A percentile compares a stretch with the other conserved stretches of the same genome.
These are phyloP conservation scores for Sinocyclocheilus rhinocerous DNA, from an alignment of 2,113 vertebrate species.

Conservation along the genomic window DNA sequence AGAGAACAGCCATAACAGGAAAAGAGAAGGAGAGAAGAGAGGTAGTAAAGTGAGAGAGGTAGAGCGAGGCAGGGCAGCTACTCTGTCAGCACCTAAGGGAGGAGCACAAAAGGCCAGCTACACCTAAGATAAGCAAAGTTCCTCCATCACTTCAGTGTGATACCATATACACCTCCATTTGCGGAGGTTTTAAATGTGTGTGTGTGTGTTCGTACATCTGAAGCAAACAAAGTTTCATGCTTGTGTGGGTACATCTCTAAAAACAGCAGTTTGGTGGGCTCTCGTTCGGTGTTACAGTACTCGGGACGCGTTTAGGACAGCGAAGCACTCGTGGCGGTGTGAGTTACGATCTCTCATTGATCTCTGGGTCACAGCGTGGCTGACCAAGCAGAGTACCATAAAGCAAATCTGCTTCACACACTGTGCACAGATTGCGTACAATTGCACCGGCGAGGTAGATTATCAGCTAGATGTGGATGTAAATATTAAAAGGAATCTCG, in stretches of 20 bases:
- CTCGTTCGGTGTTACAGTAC: background rate
- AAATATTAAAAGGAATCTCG: conserved; percentile 21
- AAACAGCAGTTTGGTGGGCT: conserved; percentile 6
- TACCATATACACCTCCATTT: conserved; percentile 20
- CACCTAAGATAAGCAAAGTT: conserved; percentile 53
- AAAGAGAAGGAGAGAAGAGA: conserved; percentile 20
- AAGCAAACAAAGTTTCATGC: conserved; percentile 26
- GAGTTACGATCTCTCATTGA: conserved; percentile 24
- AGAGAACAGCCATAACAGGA: conserved; percentile 15
- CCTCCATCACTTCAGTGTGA: conserved; percentile 51
- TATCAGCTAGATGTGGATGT: conserved; percentile 62
- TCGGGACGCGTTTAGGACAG: background rate
- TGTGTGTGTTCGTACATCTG: conserved; percentile 60
- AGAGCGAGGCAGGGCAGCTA: conserved; percentile 60
- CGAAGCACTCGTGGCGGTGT: background rate
- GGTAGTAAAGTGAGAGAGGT: conserved; percentile 48
- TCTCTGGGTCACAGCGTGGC: background rate
- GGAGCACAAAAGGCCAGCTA: conserved; percentile 60
- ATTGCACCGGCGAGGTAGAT: conserved; percentile 73
- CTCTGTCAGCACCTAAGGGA: conserved; percentile 68
- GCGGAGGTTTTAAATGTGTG: conserved; percentile 53
- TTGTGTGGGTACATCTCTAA: conserved; percentile 46
- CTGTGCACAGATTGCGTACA: conserved; percentile 49
- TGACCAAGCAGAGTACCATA: conserved; percentile 28
- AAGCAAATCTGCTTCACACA: conserved; percentile 33